phyloP scores from a whole-genome alignment of 2,888 invertebrate genomes.

The Lampropteryx suffumata region DNA sequence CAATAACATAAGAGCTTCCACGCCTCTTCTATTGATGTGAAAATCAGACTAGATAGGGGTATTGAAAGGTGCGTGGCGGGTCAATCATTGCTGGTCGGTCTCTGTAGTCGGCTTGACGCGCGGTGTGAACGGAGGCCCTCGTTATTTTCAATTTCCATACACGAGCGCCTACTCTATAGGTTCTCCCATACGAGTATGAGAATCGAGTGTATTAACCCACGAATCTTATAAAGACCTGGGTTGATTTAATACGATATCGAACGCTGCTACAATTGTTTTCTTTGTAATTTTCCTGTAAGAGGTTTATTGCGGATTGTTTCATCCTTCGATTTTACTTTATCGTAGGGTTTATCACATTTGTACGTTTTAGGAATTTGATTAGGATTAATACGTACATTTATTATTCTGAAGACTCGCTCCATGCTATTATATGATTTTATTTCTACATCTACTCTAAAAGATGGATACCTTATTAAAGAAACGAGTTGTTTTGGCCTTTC shows the following conservation, averaged over 20 bases:
- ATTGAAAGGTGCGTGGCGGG: constrained; percentile 57
- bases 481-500: constrained; percentile 1
- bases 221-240: constrained; percentile 75
- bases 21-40: constrained; percentile 57
- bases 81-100: constrained; percentile 65
- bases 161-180: constrained; percentile 72
- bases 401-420: constrained; percentile 4
- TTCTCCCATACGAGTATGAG: constrained; percentile 70
- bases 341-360: constrained; percentile 33
- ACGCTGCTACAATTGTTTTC: constrained; percentile 49
- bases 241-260: constrained; percentile 61
- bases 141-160: constrained; percentile 83
- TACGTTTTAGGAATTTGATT: constrained; percentile 33
- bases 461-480: not conserved
- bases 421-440: not conserved
- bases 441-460: not conserved
- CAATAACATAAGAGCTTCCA: constrained; percentile 62
- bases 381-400: constrained; percentile 31
- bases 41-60: constrained; percentile 62
- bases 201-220: constrained; percentile 75
- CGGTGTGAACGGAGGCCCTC: constrained; percentile 77
- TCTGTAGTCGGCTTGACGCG: constrained; percentile 72
- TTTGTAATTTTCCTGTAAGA: constrained; percentile 41
- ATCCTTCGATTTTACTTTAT: constrained; percentile 35
- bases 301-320: constrained; percentile 41